phyloP scores from a whole-genome alignment of 2,888 invertebrate species.

The Fragum sueziense region DNA sequence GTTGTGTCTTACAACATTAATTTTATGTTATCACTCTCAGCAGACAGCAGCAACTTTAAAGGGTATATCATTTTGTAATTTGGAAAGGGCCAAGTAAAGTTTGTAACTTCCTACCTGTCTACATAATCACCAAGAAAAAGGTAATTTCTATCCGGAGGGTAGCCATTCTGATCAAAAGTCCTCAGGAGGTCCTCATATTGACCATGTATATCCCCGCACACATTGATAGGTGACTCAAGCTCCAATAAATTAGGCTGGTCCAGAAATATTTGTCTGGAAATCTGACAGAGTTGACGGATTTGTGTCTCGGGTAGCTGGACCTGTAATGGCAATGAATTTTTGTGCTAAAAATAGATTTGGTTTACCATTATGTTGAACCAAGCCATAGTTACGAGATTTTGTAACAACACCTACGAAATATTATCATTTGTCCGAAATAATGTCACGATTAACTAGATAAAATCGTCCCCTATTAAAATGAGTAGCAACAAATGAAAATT shows the following conservation, averaged over 20 bases:
- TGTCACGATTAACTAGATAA: too few relatives aligned
- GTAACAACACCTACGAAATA: too few relatives aligned
- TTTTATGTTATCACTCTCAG: too few relatives aligned
- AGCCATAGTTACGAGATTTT: too few relatives aligned
- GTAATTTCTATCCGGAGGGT: conserved; percentile 84
- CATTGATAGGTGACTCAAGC: conserved; percentile 84
- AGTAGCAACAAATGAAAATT: not conserved
- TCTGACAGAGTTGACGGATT: conserved; percentile 83
- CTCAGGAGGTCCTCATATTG: conserved; percentile 84
- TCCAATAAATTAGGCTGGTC: conserved; percentile 84
- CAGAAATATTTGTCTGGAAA: conserved; percentile 82
- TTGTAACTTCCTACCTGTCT: conserved; percentile 84
- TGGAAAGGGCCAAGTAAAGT: too few relatives aligned
- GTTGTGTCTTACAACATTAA: too few relatives aligned
- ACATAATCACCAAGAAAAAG: conserved; percentile 85
- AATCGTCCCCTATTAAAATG: too few relatives aligned
- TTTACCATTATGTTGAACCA: too few relatives aligned
- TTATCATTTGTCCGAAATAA: too few relatives aligned
- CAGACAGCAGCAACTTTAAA: too few relatives aligned
- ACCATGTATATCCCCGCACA: conserved; percentile 84
- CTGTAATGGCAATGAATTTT: conserved; percentile 51
- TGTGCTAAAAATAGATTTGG: too few relatives aligned
- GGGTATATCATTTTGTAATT: too few relatives aligned
- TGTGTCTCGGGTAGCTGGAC: conserved; percentile 82
- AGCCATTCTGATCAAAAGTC: conserved; percentile 84